phyloP scores from a whole-genome alignment of 2,888 invertebrate species.

The Drosophila koepferae region DNA sequence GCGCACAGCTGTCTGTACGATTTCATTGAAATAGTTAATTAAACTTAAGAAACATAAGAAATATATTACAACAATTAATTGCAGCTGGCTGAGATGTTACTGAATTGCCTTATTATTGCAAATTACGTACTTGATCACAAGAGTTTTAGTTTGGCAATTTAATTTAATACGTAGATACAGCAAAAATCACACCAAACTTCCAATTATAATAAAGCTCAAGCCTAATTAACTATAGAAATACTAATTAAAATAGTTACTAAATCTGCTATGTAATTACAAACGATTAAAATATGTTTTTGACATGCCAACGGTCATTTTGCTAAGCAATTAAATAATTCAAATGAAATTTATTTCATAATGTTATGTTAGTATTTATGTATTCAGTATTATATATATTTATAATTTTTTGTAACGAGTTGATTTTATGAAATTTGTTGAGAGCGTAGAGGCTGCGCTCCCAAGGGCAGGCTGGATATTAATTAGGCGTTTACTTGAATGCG shows the following conservation, averaged over 20 bases:
- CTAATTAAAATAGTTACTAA: constrained; percentile 1
- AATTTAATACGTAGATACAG: background rate
- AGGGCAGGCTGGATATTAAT: constrained; percentile 23
- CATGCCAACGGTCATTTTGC: background rate
- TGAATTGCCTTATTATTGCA: background rate
- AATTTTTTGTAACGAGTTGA: background rate
- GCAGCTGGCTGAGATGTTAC: background rate
- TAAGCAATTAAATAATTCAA: constrained; percentile 19
- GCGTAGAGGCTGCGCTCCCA: constrained; percentile 1
- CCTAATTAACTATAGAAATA: background rate
- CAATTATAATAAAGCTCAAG: background rate
- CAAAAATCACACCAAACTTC: background rate
- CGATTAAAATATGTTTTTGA: background rate
- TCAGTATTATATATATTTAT: background rate
- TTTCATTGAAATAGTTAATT: background rate
- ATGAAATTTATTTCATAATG: background rate
- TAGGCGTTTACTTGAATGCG: constrained; percentile 36
- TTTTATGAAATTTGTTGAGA: constrained; percentile 6
- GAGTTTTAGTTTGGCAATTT: background rate
- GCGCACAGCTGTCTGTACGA: background rate
- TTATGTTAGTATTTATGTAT: constrained; percentile 3
- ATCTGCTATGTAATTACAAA: background rate
- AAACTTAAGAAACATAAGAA: background rate
- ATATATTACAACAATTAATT: background rate
- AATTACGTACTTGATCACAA: background rate